Percentiles rank a stretch among this genome's conserved stretches.
These are phyloP conservation scores for Geopemphigus sp. DNA, from an alignment of 1,140 invertebrate species.

Conservation along the genomic window DNA sequence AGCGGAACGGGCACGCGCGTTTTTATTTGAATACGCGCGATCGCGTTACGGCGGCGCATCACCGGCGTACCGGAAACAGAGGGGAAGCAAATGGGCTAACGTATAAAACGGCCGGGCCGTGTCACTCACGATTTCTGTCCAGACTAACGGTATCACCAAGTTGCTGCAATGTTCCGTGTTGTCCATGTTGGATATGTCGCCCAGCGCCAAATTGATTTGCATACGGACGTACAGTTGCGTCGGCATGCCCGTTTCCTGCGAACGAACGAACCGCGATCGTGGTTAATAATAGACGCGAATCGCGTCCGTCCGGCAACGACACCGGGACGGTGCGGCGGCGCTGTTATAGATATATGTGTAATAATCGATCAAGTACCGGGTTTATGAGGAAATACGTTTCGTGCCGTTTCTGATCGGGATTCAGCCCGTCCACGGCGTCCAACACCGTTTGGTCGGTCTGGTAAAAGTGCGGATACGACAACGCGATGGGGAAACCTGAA, in stretches of 20 bases:
- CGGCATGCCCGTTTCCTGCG: constrained; percentile 70
- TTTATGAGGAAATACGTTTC: constrained; percentile 70
- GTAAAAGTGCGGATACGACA: constrained; percentile 88
- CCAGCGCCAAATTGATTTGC: constrained; percentile 80
- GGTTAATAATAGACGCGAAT: no score
- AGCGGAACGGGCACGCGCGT: no score
- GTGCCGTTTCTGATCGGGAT: constrained; percentile 67
- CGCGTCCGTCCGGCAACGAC: no score
- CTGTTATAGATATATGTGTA: no score
- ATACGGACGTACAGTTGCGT: constrained; percentile 70
- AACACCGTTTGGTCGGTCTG: constrained; percentile 67
- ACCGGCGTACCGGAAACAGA: no score
- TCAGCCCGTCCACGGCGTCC: constrained; percentile 68
- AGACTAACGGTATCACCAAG: constrained; percentile 70
- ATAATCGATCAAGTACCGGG: no score
- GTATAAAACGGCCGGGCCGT: no score
- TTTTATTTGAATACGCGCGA: no score
- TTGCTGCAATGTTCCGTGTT: constrained; percentile 65
- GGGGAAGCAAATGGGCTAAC: no score
- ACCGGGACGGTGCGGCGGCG: no score
- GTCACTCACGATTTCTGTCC: constrained; percentile 83
- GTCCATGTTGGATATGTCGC: constrained; percentile 64
- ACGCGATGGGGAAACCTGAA: constrained; percentile 74
- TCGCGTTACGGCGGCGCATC: no score
- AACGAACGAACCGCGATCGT: no score